Conservation (phyloP, 2,113 vertebrate species). For the Thamnaconus septentrionalis region DNA sequence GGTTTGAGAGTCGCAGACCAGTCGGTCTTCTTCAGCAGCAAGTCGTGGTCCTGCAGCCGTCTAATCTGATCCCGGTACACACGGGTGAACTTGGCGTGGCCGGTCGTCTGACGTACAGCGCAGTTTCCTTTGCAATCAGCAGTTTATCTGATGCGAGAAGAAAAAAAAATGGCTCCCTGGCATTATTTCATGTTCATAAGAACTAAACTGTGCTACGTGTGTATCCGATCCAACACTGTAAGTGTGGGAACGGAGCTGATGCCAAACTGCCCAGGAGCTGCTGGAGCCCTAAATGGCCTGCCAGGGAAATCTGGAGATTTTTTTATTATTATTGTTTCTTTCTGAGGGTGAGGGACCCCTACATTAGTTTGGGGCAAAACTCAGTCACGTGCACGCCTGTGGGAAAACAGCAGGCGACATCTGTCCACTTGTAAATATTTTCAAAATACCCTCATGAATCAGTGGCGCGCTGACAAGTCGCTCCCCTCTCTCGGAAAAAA, state of each 20-base stretch:
- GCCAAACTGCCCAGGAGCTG: conserved; percentile 53
- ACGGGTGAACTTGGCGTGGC: conserved; percentile 30
- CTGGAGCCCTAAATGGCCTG: conserved; percentile 31
- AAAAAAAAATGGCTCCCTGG: conserved; percentile 23
- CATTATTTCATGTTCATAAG: conserved; percentile 67
- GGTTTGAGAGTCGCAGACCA: no score
- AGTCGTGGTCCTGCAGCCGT: conserved; percentile 34
- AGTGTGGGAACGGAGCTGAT: conserved; percentile 68
- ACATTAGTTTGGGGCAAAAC: conserved; percentile 19
- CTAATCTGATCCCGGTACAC: conserved; percentile 44
- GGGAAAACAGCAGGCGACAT: conserved; percentile 59
- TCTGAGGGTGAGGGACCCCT: conserved; percentile 20
- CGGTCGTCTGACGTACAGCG: conserved; percentile 54
- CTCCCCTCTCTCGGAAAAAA: conserved; percentile 50
- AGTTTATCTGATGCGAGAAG: conserved; percentile 69
- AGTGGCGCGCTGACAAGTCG: conserved; percentile 43
- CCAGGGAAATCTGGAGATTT: conserved; percentile 52
- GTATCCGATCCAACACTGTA: conserved; percentile 34
- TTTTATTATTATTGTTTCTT: conserved; percentile 44
- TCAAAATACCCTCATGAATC: conserved; percentile 62
- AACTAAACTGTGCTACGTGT: conserved; percentile 59
- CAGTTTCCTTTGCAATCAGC: conserved; percentile 73
- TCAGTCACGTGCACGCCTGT: conserved; percentile 63
- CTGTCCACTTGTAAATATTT: conserved; percentile 57
- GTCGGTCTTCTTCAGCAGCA: neutral